Percentiles rank a stretch among this genome's conserved stretches.
Evolutionary conservation across 1,140 invertebrate species (phyloP).

Genomic region (Drosophila sp.): DNA sequence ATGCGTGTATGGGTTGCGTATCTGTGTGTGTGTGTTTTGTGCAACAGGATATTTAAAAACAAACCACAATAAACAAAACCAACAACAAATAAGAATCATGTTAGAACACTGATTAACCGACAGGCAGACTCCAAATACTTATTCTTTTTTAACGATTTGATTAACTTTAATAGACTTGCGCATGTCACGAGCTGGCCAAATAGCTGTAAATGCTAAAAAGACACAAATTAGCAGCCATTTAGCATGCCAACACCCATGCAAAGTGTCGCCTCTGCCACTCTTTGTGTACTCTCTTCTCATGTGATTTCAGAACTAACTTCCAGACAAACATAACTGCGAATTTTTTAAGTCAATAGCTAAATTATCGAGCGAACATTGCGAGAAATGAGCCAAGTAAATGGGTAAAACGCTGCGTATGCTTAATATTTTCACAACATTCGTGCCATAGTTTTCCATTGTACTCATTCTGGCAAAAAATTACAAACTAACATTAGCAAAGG

Average conservation of each 20-base stretch:
- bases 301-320: conserved; percentile 32
- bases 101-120: conserved; percentile 15
- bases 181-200: conserved; percentile 25
- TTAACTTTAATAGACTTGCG: conserved; percentile 33
- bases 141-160: conserved; percentile 41
- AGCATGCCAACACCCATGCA: conserved; percentile 20
- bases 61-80: conserved; percentile 36
- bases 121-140: conserved; percentile 26
- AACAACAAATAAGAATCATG: conserved; percentile 30
- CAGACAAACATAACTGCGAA: conserved; percentile 32
- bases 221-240: conserved; percentile 43
- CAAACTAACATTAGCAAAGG: too few species aligned
- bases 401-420: conserved; percentile 35
- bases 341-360: conserved; percentile 23
- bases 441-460: conserved; percentile 24
- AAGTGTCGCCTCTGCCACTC: background rate
- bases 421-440: conserved; percentile 28
- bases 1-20: background rate
- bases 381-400: conserved; percentile 12
- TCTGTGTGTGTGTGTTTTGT: conserved; percentile 8
- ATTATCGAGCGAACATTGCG: conserved; percentile 30
- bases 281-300: conserved; percentile 37
- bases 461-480: too few species aligned
- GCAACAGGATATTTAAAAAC: conserved; percentile 36
- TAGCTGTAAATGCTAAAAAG: conserved; percentile 22